Evolutionary conservation across 2,888 invertebrate species (phyloP).

Genomic region (Pseudococcus viburni): DNA sequence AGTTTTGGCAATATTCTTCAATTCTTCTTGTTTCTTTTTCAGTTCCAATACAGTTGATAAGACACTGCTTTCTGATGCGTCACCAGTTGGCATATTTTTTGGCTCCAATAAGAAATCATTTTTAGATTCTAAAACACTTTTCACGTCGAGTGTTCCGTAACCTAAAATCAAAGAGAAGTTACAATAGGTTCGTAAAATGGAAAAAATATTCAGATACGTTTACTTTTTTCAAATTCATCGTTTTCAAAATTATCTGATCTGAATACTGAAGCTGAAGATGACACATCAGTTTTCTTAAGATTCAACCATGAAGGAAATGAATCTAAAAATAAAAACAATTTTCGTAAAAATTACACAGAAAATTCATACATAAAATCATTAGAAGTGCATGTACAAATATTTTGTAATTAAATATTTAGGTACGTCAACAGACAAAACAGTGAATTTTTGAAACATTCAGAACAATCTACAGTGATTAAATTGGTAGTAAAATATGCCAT

Average conservation of each 20-base stretch:
- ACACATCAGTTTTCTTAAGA: neutral
- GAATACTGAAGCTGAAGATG: neutral
- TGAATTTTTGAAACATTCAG: neutral
- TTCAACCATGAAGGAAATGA: slow-evolving; percentile 51
- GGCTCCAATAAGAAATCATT: neutral
- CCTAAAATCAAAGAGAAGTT: neutral
- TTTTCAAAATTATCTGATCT: neutral
- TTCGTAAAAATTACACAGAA: neutral
- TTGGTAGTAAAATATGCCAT: neutral
- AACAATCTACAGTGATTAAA: slow-evolving; percentile 5
- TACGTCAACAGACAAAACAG: neutral
- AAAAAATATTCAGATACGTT: neutral
- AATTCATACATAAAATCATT: neutral
- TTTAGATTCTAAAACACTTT: neutral
- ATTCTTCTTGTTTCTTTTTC: slow-evolving; percentile 55
- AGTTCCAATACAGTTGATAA: slow-evolving; percentile 30
- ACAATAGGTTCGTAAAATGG: neutral
- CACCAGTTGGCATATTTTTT: neutral
- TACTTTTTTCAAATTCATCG: neutral
- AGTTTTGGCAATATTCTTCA: slow-evolving; percentile 55
- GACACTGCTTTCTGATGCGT: neutral
- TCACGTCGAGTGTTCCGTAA: neutral
- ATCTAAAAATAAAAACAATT: neutral
- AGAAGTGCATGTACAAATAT: neutral
- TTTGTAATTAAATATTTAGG: neutral